These are phyloP conservation scores for Coptotermes formosanus DNA, from an alignment of 1,140 invertebrate genomes.

Conservation along the genomic window DNA sequence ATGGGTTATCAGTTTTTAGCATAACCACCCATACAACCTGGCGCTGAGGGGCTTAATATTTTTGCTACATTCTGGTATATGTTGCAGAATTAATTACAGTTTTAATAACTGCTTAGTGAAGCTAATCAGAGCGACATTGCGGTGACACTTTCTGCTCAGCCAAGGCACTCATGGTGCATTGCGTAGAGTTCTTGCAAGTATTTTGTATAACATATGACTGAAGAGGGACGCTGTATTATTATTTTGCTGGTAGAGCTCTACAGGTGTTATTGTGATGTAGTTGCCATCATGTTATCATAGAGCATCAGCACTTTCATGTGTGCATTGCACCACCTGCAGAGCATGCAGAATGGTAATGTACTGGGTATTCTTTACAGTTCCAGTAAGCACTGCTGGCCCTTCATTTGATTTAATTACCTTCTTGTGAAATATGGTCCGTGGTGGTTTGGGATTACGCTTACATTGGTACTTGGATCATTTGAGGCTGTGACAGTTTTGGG, in stretches of 20 bases:
- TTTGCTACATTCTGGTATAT: background rate
- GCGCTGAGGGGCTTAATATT: no score
- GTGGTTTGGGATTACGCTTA: no score
- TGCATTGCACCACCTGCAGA: background rate
- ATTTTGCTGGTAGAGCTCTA: background rate
- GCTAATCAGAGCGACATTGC: background rate
- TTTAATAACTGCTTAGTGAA: background rate
- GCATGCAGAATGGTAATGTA: background rate
- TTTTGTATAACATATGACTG: slow-evolving; percentile 17
- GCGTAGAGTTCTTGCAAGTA: background rate
- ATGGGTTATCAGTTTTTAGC: no score
- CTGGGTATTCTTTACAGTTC: background rate
- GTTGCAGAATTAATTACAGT: background rate
- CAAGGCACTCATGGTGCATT: slow-evolving; percentile 3
- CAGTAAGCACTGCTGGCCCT: slow-evolving; percentile 5
- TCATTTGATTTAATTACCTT: background rate
- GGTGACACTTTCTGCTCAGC: background rate
- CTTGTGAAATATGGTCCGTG: no score
- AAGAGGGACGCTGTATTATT: background rate
- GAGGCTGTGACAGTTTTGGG: no score
- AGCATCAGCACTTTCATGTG: background rate
- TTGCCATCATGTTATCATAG: background rate
- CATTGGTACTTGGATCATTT: no score
- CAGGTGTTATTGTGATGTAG: background rate
- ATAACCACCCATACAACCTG: no score